Evolutionary conservation across 2,113 vertebrate species (phyloP).

Genomic region (Potamarius usumacintae): DNA sequence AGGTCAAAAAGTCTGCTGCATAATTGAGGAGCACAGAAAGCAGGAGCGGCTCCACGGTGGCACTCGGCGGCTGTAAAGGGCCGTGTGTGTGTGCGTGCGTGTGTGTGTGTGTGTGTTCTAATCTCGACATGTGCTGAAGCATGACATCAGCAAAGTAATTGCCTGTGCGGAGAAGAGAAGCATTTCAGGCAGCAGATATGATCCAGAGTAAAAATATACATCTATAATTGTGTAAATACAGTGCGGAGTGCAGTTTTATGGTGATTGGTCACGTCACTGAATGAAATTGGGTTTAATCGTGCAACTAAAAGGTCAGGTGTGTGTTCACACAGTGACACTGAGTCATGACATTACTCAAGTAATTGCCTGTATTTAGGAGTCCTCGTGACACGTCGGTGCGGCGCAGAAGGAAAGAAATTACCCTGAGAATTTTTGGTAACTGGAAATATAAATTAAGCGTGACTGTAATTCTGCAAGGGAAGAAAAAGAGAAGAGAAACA

Average conservation of each 20-base stretch:
- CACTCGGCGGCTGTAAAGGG: slow-evolving; percentile 56
- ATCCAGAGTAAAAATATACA: neutral
- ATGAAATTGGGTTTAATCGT: neutral
- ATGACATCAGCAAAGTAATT: slow-evolving; percentile 31
- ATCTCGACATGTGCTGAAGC: slow-evolving; percentile 14
- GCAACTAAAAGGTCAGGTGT: neutral
- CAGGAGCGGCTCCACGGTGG: slow-evolving; percentile 57
- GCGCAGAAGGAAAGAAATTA: neutral
- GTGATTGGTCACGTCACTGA: neutral
- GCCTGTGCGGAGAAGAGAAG: neutral
- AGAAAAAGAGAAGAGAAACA: neutral
- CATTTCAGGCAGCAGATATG: neutral
- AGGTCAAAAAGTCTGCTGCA: slow-evolving; percentile 65
- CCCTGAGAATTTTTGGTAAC: slow-evolving; percentile 6
- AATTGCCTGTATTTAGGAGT: slow-evolving; percentile 18
- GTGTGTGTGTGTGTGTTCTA: slow-evolving; percentile 22
- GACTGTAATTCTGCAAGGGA: neutral
- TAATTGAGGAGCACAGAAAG: slow-evolving; percentile 61
- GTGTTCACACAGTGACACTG: neutral
- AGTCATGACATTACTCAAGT: slow-evolving; percentile 26
- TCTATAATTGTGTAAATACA: neutral
- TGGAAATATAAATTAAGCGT: neutral
- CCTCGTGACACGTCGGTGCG: neutral
- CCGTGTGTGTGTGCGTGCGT: slow-evolving; percentile 28
- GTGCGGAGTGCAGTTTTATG: neutral